Evolutionary conservation across 2,797 vertebrate genomes (phyloP), one percentile per base, ranked within the genome.

Genomic region (Falco biarmicus): DNA sequence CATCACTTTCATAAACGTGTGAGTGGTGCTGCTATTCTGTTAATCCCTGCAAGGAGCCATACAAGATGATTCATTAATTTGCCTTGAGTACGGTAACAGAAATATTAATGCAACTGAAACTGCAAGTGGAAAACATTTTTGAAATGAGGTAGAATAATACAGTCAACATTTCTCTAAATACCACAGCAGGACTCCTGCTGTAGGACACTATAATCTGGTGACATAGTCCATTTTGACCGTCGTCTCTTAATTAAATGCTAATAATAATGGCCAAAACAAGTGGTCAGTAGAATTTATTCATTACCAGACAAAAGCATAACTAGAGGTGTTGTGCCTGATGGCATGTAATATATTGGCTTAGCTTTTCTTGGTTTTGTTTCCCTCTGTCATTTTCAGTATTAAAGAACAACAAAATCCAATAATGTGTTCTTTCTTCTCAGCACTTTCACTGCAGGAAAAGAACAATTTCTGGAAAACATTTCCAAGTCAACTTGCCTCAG

Each of bases 401-500:
- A 90, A 95, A 89, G 47, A 87, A 87, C 18, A 89, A 81, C 21
- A 66, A 69, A 86, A 97, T 91, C 43, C 34, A 90, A 45, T 87
- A 87, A 57, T 12, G 4, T 76, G 22, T 76, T 96, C 74, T 82
- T 87, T 87, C 39, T 66, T 74, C 59, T 90, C 84, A 90, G 81
- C 29, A 66, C 45, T 77, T 87, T 81, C 69, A 94, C 34, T 96
- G 66, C 57, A 87, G 74, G 53, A 77, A 84, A 85, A 90, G 64
- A 84, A 71, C 34, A 64, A 73, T 59, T 95, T 94, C 69, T 91
- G 78, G 90, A 96, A 76, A 97, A 51, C 31, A 87, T 70, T 91
- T 96, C 65, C 83, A 91, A 82, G 75, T 50, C 57, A 95, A 41
- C 39, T 60, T 73, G 48, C n/a, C 78, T 89, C 60, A 78, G 63